These are phyloP conservation scores for Phalera bucephala DNA, from an alignment of 2,888 invertebrate species.

Conservation along the genomic window DNA sequence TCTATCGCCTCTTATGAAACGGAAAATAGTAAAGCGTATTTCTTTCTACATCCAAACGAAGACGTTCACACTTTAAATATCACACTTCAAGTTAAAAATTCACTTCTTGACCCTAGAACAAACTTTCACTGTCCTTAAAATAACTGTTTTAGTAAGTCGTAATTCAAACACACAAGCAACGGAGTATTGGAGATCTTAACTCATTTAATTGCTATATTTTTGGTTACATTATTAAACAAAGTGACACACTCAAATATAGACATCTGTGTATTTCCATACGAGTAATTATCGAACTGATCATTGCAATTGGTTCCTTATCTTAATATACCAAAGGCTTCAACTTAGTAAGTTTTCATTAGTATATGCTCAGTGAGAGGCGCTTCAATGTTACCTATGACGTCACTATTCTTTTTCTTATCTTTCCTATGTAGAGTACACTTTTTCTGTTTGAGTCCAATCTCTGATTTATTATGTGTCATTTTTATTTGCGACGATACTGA, in stretches of 20 bases:
- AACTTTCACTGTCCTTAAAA: too few relatives aligned
- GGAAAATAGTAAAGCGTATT: conserved; percentile 17
- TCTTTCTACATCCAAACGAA: conserved; percentile 20
- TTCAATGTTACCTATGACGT: conserved; percentile 57
- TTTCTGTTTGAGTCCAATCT: conserved; percentile 66
- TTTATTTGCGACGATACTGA: conserved; percentile 70
- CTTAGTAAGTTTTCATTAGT: conserved; percentile 68
- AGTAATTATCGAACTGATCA: too few relatives aligned
- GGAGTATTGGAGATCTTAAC: too few relatives aligned
- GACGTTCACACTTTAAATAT: conserved; percentile 30
- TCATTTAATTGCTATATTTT: too few relatives aligned
- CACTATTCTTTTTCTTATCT: conserved; percentile 55
- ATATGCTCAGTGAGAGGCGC: conserved; percentile 64
- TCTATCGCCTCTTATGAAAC: conserved; percentile 35
- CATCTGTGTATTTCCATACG: too few relatives aligned
- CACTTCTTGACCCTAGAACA: background rate
- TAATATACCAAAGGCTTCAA: conserved; percentile 13
- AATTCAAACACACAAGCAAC: too few relatives aligned
- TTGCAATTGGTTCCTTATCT: background rate
- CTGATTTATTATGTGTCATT: conserved; percentile 73
- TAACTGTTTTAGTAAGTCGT: too few relatives aligned
- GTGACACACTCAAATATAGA: too few relatives aligned
- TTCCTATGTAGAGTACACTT: conserved; percentile 65
- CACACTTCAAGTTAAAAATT: conserved; percentile 25
- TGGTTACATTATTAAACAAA: too few relatives aligned